Percentiles rank a stretch among this genome's conserved stretches.
These are phyloP conservation scores for Temnopleurus reevesii DNA, from an alignment of 53 echinoderm and acorn worm species.

Conservation along the genomic window DNA sequence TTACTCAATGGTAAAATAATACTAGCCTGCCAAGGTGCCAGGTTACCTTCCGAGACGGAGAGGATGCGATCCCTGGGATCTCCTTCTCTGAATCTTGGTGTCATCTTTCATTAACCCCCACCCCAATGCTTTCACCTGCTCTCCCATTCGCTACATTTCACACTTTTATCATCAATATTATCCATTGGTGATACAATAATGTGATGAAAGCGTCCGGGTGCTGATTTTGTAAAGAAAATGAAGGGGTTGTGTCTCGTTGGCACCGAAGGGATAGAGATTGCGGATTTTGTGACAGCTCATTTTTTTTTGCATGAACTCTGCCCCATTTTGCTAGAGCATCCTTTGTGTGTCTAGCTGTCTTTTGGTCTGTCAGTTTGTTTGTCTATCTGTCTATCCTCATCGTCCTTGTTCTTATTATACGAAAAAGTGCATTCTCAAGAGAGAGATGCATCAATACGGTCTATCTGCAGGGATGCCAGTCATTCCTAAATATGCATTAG, in stretches of 20 bases:
- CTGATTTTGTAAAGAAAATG: no score
- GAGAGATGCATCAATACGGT: no score
- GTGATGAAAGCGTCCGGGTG: no score
- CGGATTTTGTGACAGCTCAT: no score
- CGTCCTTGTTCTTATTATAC: no score
- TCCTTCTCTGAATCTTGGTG: slow-evolving; percentile 32
- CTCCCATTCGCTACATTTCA: slow-evolving; percentile 18
- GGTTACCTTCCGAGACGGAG: slow-evolving; percentile 3
- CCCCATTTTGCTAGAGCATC: neutral
- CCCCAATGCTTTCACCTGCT: neutral
- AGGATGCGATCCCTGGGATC: slow-evolving; percentile 4
- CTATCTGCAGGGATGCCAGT: no score
- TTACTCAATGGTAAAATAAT: slow-evolving; percentile 46
- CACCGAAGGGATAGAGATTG: no score
- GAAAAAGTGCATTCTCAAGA: no score
- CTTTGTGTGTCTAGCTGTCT: neutral
- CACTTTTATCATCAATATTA: no score
- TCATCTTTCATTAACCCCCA: neutral
- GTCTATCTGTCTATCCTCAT: neutral
- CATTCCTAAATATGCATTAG: no score
- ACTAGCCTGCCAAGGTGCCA: neutral
- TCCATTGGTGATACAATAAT: no score
- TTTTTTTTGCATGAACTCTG: neutral
- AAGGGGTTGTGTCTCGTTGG: no score
- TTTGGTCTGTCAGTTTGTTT: neutral